These are phyloP conservation scores for Megaceryle alcyon DNA, from an alignment of 2,797 vertebrate species.

Conservation along the genomic window DNA sequence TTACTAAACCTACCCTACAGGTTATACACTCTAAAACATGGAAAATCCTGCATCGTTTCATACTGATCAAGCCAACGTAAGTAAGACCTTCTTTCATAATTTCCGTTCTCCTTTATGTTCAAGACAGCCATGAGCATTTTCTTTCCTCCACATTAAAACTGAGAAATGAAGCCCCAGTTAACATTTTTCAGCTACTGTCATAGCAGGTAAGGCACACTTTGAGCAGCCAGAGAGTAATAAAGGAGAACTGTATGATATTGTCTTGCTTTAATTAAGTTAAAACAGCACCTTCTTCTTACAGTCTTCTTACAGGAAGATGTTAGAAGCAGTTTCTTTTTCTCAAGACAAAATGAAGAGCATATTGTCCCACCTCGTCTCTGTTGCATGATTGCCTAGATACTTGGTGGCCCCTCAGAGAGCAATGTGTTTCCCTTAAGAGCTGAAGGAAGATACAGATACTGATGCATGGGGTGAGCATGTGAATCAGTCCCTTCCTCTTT, in stretches of 20 bases:
- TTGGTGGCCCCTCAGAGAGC: background rate
- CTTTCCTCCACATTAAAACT: background rate
- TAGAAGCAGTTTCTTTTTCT: background rate
- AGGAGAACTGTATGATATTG: fast-evolving
- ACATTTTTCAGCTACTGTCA: background rate
- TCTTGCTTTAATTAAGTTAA: background rate
- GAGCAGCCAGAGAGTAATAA: background rate
- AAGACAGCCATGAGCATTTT: background rate
- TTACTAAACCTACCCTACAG: background rate
- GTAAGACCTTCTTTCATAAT: background rate
- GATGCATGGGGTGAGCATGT: background rate
- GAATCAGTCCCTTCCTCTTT: background rate
- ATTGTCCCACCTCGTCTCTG: background rate
- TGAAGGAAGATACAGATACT: background rate
- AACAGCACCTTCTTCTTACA: background rate
- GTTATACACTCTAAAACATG: background rate
- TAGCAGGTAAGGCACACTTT: background rate
- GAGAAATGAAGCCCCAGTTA: background rate
- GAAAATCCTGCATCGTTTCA: background rate
- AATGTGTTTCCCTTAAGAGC: background rate
- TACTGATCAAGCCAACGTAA: background rate
- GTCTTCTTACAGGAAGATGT: background rate
- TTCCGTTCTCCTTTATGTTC: background rate
- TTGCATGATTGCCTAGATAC: background rate
- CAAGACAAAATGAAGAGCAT: background rate